Evolutionary conservation across 1,140 invertebrate genomes (phyloP).

Genomic region (Diuraphis noxia): DNA sequence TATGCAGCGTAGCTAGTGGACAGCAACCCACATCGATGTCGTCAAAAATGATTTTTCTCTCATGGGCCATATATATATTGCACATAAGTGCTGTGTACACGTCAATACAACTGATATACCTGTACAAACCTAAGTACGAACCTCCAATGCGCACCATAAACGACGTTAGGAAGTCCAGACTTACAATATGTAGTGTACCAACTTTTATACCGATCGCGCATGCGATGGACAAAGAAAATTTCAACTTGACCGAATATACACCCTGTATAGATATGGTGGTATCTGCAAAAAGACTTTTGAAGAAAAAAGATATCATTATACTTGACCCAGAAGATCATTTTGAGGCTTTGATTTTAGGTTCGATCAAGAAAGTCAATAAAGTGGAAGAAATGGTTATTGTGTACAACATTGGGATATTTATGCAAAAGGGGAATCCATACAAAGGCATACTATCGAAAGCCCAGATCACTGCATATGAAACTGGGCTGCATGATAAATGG

Average conservation of each 20-base stretch:
- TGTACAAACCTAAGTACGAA: slow-evolving; percentile 23
- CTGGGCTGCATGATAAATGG: slow-evolving; percentile 26
- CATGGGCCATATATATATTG: slow-evolving; percentile 16
- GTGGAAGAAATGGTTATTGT: not conserved
- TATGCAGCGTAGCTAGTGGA: slow-evolving; percentile 14
- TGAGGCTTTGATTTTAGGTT: not conserved
- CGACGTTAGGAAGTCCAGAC: not conserved
- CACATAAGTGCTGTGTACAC: slow-evolving; percentile 43
- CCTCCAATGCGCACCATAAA: slow-evolving; percentile 18
- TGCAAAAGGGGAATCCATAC: slow-evolving; percentile 27
- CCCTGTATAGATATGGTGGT: not conserved
- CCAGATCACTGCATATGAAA: not conserved
- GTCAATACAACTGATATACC: slow-evolving; percentile 19
- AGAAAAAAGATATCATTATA: slow-evolving; percentile 8
- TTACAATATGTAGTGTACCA: not conserved
- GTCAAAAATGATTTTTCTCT: not conserved
- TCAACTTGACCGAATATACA: not conserved
- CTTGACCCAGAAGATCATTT: slow-evolving; percentile 39
- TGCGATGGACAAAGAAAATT: not conserved
- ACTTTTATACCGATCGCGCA: slow-evolving; percentile 24
- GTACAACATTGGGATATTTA: slow-evolving; percentile 5
- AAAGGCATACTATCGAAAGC: not conserved
- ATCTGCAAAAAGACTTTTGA: not conserved
- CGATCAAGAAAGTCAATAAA: not conserved
- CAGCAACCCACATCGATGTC: not conserved